phyloP scores from a whole-genome alignment of 2,888 invertebrate species.

The Halocaridina rubra region DNA sequence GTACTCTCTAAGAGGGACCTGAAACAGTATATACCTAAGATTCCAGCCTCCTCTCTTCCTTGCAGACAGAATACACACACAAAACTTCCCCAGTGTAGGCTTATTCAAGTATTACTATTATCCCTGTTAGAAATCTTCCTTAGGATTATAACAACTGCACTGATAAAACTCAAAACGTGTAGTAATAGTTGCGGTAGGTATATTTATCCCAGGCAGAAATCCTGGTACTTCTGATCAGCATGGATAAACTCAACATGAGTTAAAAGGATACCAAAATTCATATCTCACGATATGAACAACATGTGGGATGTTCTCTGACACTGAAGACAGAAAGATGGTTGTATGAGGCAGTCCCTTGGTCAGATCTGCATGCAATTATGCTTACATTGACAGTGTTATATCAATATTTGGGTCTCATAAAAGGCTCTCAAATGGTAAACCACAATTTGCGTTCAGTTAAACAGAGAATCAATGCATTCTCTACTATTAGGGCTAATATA shows the following conservation, averaged over 20 bases:
- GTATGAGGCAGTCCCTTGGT: slow-evolving; percentile 11
- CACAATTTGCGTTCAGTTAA: no score
- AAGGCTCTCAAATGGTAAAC: no score
- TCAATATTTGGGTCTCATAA: no score
- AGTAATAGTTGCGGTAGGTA: background rate
- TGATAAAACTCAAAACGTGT: background rate
- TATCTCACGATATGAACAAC: slow-evolving; percentile 41
- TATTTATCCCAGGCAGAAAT: slow-evolving; percentile 54
- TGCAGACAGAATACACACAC: background rate
- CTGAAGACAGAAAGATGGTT: slow-evolving; percentile 44
- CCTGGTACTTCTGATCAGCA: slow-evolving; percentile 43
- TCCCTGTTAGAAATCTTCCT: background rate
- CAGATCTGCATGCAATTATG: no score
- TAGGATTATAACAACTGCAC: background rate
- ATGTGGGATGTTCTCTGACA: slow-evolving; percentile 58
- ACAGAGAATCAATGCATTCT: no score
- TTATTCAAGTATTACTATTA: background rate
- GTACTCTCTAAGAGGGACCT: slow-evolving; percentile 42
- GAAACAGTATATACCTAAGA: slow-evolving; percentile 22
- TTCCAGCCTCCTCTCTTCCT: background rate
- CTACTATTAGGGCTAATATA: no score
- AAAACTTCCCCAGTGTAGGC: slow-evolving; percentile 41
- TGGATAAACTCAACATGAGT: slow-evolving; percentile 58
- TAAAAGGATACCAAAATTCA: slow-evolving; percentile 43
- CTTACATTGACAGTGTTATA: no score